Conservation (phyloP, 2,888 invertebrate species). For the Lysandra coridon region DNA sequence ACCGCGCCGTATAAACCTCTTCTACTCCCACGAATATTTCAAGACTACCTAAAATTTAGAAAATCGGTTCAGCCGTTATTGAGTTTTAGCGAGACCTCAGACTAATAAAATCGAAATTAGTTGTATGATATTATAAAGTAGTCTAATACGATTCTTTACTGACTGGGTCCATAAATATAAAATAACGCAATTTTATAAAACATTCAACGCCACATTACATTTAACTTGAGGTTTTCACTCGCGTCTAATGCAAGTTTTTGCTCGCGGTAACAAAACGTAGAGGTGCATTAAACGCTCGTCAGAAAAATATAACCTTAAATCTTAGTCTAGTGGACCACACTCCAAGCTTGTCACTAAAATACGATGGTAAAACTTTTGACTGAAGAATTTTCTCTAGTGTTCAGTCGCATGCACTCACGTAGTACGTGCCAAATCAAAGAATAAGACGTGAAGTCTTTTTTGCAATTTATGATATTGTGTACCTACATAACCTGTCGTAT, state of each 20-base stretch:
- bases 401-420: background rate
- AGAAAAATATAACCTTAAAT: background rate
- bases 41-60: too few species aligned
- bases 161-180: background rate
- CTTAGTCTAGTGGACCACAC: background rate
- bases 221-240: background rate
- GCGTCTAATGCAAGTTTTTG: background rate
- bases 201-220: background rate
- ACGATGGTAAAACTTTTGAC: background rate
- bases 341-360: background rate
- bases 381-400: background rate
- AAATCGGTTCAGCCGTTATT: background rate
- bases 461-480: background rate
- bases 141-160: too few species aligned
- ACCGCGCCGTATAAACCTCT: too few species aligned
- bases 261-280: background rate
- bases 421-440: background rate
- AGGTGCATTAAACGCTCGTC: conserved; percentile 14
- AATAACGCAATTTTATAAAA: background rate
- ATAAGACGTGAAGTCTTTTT: background rate
- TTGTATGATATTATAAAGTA: too few species aligned
- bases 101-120: too few species aligned
- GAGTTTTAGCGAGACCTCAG: too few species aligned
- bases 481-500: background rate
- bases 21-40: background rate